These are phyloP conservation scores for Sminthurinus aureus DNA, from an alignment of 2,888 invertebrate species.

Conservation along the genomic window DNA sequence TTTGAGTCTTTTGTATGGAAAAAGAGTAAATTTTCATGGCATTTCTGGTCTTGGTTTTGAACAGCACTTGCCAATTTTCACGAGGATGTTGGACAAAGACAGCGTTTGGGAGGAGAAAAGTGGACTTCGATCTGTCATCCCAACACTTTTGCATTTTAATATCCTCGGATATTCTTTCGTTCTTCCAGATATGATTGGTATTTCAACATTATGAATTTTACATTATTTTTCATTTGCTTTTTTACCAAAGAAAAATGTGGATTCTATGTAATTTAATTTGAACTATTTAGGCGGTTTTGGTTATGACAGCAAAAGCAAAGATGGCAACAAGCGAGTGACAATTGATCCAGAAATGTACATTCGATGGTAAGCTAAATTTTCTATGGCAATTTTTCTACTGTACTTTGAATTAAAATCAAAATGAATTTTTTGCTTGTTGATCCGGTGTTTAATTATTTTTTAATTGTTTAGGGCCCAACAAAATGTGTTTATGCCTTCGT, in stretches of 20 bases:
- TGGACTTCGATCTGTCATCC: slow-evolving; percentile 59
- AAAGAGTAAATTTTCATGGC: no score
- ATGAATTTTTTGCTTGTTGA: slow-evolving; percentile 47
- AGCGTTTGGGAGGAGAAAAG: slow-evolving; percentile 63
- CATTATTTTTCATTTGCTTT: slow-evolving; percentile 46
- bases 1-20: no score
- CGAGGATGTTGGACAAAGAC: slow-evolving; percentile 81
- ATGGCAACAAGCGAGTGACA: not conserved
- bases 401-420: not conserved
- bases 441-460: not conserved
- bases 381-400: not conserved
- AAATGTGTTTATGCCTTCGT: slow-evolving; percentile 22
- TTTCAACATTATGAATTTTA: no score
- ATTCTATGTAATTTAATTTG: no score
- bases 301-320: not conserved
- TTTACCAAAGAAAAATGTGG: not conserved
- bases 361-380: not conserved
- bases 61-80: slow-evolving; percentile 70
- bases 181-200: slow-evolving; percentile 27
- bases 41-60: no score
- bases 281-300: not conserved
- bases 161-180: slow-evolving; percentile 18
- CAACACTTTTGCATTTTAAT: slow-evolving; percentile 6
- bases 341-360: not conserved
- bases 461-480: slow-evolving; percentile 17